Evolutionary conservation across 2,113 vertebrate genomes (phyloP).

Genomic region (Anhinga anhinga): DNA sequence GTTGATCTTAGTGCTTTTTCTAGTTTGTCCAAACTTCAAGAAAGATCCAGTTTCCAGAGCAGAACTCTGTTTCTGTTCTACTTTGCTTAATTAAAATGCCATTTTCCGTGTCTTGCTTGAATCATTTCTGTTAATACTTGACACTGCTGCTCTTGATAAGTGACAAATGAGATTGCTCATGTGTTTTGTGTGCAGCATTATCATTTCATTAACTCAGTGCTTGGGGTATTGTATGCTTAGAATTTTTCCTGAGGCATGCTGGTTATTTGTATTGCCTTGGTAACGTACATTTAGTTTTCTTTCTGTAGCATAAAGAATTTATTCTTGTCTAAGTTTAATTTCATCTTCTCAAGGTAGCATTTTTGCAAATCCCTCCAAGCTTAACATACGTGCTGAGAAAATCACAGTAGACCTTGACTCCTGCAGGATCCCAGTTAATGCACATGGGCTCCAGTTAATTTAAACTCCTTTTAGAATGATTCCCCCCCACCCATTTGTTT

Average conservation of each 20-base stretch:
- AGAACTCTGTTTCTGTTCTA: background rate
- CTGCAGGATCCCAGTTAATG: background rate
- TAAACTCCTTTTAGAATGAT: background rate
- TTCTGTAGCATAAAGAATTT: background rate
- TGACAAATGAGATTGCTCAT: background rate
- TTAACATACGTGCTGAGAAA: background rate
- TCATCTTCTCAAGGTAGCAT: background rate
- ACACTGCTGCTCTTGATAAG: background rate
- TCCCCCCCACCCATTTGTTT: background rate
- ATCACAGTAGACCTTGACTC: background rate
- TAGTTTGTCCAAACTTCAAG: background rate
- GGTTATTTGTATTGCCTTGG: background rate
- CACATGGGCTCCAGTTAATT: background rate
- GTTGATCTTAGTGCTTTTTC: background rate
- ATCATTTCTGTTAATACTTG: background rate
- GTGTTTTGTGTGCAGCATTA: background rate
- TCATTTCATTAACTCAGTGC: background rate
- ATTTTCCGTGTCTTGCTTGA: background rate
- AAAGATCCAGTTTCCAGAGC: background rate
- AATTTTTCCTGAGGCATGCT: background rate
- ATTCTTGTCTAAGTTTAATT: background rate
- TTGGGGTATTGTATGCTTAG: background rate
- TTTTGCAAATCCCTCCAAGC: background rate
- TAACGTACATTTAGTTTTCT: background rate
- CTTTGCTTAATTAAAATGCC: background rate